phyloP scores from a whole-genome alignment of 1,140 invertebrate species.

The Eubasilissa regina region DNA sequence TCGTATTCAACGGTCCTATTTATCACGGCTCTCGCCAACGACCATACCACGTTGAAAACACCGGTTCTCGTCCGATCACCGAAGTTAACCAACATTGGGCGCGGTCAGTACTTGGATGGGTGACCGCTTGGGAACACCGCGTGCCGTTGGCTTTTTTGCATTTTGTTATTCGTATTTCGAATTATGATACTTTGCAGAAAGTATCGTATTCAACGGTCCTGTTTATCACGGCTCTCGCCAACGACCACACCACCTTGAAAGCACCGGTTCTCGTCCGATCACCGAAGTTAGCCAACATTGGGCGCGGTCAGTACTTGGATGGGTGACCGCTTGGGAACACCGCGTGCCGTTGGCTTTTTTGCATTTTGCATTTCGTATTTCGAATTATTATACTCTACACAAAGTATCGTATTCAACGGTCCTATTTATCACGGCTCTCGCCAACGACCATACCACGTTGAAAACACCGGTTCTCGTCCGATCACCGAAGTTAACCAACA shows the following conservation, averaged over 20 bases:
- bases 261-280: constrained; percentile 58
- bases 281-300: constrained; percentile 59
- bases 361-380: too few relatives aligned
- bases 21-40: constrained; percentile 57
- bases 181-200: too few relatives aligned
- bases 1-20: too few relatives aligned
- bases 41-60: constrained; percentile 58
- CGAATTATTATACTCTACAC: too few relatives aligned
- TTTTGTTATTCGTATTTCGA: too few relatives aligned
- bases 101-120: constrained; percentile 57
- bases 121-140: constrained; percentile 57
- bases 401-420: too few relatives aligned
- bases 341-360: constrained; percentile 55
- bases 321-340: constrained; percentile 59
- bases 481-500: constrained; percentile 59
- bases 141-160: constrained; percentile 54
- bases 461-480: constrained; percentile 59
- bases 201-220: too few relatives aligned
- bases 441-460: constrained; percentile 58
- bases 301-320: constrained; percentile 59
- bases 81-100: constrained; percentile 60
- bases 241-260: constrained; percentile 58
- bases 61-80: constrained; percentile 60
- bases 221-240: too few relatives aligned
- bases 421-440: constrained; percentile 21